Evolutionary conservation across 1,140 invertebrate genomes (phyloP).

Genomic region (Arion vulgaris): DNA sequence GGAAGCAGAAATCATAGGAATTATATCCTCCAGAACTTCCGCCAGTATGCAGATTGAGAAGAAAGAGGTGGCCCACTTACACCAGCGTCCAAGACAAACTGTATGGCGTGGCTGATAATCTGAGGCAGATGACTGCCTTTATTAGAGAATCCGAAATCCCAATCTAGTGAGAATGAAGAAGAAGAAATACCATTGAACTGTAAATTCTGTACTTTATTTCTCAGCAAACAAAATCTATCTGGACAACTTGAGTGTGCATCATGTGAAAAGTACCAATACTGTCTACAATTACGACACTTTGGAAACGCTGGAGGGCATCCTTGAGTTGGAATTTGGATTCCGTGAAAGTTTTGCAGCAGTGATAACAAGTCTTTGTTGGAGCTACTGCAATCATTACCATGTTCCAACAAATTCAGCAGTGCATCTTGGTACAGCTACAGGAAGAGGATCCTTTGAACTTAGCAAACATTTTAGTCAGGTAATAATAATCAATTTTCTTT

Average conservation of each 20-base stretch:
- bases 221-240: conserved; percentile 47
- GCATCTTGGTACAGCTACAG: conserved; percentile 60
- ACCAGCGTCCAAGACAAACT: too few relatives aligned
- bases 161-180: too few relatives aligned
- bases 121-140: too few relatives aligned
- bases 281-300: conserved; percentile 56
- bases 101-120: too few relatives aligned
- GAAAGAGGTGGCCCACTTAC: too few relatives aligned
- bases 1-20: too few relatives aligned
- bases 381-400: conserved; percentile 41
- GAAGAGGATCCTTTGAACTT: conserved; percentile 58
- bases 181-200: too few relatives aligned
- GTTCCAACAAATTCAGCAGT: conserved; percentile 46
- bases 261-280: conserved; percentile 53
- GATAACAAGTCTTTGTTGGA: conserved; percentile 48
- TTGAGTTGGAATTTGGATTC: conserved; percentile 66
- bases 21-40: too few relatives aligned
- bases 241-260: conserved; percentile 35
- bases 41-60: too few relatives aligned
- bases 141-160: too few relatives aligned
- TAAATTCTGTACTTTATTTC: background rate
- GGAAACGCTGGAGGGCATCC: conserved; percentile 55
- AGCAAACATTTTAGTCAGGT: conserved; percentile 60
- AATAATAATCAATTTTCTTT: background rate
- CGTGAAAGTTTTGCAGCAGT: conserved; percentile 58